Evolutionary conservation across 2,797 vertebrate species (phyloP).

Genomic region (Aldrovandia affinis): DNA sequence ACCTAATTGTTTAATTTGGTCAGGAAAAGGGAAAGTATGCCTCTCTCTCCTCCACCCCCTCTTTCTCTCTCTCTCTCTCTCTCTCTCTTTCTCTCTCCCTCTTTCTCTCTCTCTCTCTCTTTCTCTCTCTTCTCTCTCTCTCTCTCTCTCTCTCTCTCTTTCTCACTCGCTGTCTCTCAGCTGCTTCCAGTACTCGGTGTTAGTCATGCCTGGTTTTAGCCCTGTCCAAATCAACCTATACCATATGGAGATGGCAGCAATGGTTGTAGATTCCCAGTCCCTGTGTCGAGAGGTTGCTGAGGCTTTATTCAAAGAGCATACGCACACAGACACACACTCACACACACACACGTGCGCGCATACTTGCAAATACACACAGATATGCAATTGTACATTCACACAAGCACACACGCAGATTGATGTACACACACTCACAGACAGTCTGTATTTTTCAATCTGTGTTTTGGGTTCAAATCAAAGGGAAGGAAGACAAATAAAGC

Average conservation of each 20-base stretch:
- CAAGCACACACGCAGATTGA: background rate
- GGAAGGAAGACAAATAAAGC: background rate
- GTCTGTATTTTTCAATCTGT: background rate
- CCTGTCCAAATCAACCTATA: background rate
- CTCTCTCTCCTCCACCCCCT: constrained; percentile 20
- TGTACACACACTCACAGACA: background rate
- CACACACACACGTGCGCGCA: background rate
- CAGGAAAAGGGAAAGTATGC: background rate
- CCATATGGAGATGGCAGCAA: background rate
- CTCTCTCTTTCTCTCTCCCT: constrained; percentile 15
- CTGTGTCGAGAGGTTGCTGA: background rate
- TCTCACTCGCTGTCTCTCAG: too few relatives aligned
- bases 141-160: background rate
- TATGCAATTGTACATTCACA: background rate
- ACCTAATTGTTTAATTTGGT: background rate
- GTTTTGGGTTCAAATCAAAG: background rate
- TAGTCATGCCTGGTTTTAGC: background rate
- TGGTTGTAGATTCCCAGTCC: constrained; percentile 1
- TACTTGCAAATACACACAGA: background rate
- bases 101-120: background rate
- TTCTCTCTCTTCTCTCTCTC: background rate
- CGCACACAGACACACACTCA: background rate
- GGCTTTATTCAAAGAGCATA: background rate
- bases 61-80: constrained; percentile 22
- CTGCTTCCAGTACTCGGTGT: background rate